A percentile compares a stretch with the other conserved stretches of the same genome.
Conservation (phyloP, 2,888 invertebrate genomes). For the Drosophila lutescens region DNA sequence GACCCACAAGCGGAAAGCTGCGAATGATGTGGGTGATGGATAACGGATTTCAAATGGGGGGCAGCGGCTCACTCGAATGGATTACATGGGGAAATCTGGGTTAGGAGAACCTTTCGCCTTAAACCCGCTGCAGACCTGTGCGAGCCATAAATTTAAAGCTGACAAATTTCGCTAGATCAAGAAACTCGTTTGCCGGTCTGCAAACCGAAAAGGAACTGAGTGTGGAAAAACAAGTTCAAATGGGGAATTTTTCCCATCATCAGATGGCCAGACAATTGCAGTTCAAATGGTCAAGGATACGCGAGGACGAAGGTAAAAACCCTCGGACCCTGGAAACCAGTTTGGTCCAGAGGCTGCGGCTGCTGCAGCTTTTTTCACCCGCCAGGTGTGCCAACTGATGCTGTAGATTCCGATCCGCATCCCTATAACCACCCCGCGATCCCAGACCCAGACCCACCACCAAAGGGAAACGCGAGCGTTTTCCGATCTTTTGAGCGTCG, state of each 20-base stretch:
- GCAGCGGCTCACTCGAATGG: conserved; percentile 9
- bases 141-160: conserved; percentile 58
- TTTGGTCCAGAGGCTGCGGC: conserved; percentile 64
- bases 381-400: conserved; percentile 74
- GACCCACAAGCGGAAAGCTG: conserved; percentile 48
- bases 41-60: conserved; percentile 1
- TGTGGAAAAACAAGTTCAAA: conserved; percentile 55
- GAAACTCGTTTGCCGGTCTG: conserved; percentile 56
- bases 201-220: conserved; percentile 11
- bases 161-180: conserved; percentile 57
- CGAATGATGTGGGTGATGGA: conserved; percentile 26
- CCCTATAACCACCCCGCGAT: conserved; percentile 35
- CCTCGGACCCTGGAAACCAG: conserved; percentile 29
- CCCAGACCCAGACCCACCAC: conserved; percentile 58
- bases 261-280: conserved; percentile 55
- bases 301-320: conserved; percentile 47
- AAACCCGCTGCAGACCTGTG: conserved; percentile 60
- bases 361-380: conserved; percentile 60
- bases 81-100: conserved; percentile 23
- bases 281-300: conserved; percentile 83
- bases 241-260: conserved; percentile 66
- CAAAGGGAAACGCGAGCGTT: conserved; percentile 64
- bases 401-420: conserved; percentile 4
- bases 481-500: conserved; percentile 59
- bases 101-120: conserved; percentile 23